These are phyloP conservation scores for Onchidella celtica DNA, from an alignment of 2,888 invertebrate species.

Conservation along the genomic window DNA sequence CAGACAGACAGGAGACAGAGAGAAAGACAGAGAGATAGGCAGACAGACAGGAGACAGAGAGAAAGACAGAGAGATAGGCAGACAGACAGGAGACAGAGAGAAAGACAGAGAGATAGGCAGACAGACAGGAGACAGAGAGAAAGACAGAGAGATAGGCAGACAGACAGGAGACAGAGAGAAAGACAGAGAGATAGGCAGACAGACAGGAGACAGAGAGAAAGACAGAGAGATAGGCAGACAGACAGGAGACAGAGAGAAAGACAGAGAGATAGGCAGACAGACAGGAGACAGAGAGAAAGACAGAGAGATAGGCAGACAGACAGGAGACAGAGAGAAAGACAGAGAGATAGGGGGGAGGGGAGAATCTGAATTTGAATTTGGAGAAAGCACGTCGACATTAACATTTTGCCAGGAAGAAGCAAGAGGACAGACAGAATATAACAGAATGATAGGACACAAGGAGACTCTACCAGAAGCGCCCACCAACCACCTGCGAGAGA, in stretches of 20 bases:
- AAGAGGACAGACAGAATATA: neutral
- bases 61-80: neutral
- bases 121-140: neutral
- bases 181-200: neutral
- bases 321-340: neutral
- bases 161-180: neutral
- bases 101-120: too few species aligned
- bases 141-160: neutral
- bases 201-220: constrained; percentile 26
- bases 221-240: neutral
- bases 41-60: neutral
- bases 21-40: too few species aligned
- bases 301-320: neutral
- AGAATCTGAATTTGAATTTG: too few species aligned
- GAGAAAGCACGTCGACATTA: neutral
- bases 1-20: neutral
- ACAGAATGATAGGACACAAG: too few species aligned
- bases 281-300: neutral
- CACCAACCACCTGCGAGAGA: neutral
- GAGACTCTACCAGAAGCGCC: too few species aligned
- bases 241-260: neutral
- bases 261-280: neutral
- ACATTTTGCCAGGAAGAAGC: neutral
- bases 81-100: neutral
- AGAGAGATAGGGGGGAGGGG: neutral